A percentile compares a stretch with the other conserved stretches of the same genome.
These are phyloP conservation scores for Acanthurus leucopareius DNA, from an alignment of 2,797 vertebrate species.

Conservation along the genomic window DNA sequence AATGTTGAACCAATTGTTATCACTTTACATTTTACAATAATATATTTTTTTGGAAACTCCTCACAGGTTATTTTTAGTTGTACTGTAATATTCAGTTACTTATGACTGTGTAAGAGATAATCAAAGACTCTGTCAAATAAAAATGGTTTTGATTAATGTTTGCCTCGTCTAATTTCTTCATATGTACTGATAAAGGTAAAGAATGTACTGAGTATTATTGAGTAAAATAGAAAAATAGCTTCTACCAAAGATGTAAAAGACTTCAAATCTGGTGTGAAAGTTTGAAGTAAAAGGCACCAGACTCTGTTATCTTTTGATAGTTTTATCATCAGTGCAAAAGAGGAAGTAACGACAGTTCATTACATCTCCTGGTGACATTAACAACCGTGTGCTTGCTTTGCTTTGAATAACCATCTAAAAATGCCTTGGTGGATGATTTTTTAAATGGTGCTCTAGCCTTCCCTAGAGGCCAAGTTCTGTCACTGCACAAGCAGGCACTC, in stretches of 20 bases:
- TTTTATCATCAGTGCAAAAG: neutral
- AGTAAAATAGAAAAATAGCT: neutral
- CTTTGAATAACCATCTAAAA: neutral
- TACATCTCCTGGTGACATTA: neutral
- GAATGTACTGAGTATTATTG: neutral
- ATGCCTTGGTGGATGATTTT: neutral
- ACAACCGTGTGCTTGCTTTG: neutral
- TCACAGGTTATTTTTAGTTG: slow-evolving; percentile 40
- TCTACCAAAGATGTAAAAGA: neutral
- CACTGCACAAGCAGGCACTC: slow-evolving; percentile 12
- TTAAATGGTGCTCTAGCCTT: slow-evolving; percentile 37
- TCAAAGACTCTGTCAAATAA: slow-evolving; percentile 62
- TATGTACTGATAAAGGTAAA: neutral
- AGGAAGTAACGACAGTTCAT: neutral
- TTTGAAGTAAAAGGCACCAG: no score
- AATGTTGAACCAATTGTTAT: slow-evolving; percentile 3
- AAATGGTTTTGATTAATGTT: slow-evolving; percentile 50
- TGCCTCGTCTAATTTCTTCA: slow-evolving; percentile 21
- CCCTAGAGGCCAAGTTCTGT: slow-evolving; percentile 36
- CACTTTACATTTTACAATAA: slow-evolving; percentile 39
- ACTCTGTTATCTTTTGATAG: no score
- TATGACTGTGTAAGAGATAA: slow-evolving; percentile 42
- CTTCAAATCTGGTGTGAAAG: no score
- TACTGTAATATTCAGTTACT: slow-evolving; percentile 49
- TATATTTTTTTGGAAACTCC: slow-evolving; percentile 40